Percentiles rank a stretch among this genome's conserved stretches.
Conservation (phyloP, 2,888 invertebrate genomes). For the Crossocerus cetratus region DNA sequence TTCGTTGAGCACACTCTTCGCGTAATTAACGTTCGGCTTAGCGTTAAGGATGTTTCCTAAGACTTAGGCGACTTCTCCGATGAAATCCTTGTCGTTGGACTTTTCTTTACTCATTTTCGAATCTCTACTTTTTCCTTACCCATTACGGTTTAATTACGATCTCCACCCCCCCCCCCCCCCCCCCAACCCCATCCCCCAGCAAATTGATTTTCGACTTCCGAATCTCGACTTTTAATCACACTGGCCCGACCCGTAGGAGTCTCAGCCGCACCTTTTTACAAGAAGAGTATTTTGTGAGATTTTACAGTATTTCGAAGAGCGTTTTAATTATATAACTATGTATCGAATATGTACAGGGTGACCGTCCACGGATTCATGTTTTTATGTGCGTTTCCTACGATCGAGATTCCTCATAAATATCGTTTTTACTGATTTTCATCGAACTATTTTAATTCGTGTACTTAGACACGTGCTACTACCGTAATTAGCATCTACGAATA, state of each 20-base stretch:
- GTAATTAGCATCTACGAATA: conserved; percentile 21
- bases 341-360: conserved; percentile 73
- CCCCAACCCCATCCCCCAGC: too few species aligned
- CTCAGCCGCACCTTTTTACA: conserved; percentile 67
- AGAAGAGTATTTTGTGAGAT: conserved; percentile 76
- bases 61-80: conserved; percentile 48
- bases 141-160: conserved; percentile 43
- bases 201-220: conserved; percentile 45
- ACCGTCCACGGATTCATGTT: conserved; percentile 71
- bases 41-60: conserved; percentile 53
- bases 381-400: conserved; percentile 58
- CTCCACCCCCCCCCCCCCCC: too few species aligned
- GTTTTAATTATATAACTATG: conserved; percentile 74
- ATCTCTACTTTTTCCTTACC: conserved; percentile 45
- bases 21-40: conserved; percentile 48
- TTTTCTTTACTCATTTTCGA: conserved; percentile 49
- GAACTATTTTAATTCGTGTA: conserved; percentile 46
- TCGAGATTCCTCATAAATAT: conserved; percentile 54
- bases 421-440: conserved; percentile 47
- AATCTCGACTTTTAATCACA: conserved; percentile 56
- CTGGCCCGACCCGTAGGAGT: conserved; percentile 55
- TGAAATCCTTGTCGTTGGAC: conserved; percentile 44
- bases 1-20: conserved; percentile 57
- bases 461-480: conserved; percentile 44
- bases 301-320: conserved; percentile 76